Percentiles rank a stretch among this genome's conserved stretches.
These are phyloP conservation scores for Polypterus senegalus DNA, from an alignment of 2,113 vertebrate species.

Conservation along the genomic window DNA sequence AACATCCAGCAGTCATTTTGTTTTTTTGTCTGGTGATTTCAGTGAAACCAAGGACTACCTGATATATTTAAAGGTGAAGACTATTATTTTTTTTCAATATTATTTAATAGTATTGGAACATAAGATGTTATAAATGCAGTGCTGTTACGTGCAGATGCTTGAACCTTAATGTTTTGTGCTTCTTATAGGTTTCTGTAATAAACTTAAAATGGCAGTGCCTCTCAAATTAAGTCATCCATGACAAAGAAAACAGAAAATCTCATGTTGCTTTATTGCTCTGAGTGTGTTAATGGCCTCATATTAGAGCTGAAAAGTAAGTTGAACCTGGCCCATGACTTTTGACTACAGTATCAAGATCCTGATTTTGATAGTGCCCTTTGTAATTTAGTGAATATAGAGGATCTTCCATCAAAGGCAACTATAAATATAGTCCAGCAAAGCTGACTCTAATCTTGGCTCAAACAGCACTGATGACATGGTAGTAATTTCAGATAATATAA, in stretches of 20 bases:
- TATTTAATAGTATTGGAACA: too few relatives aligned
- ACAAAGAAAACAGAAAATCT: conserved; percentile 11
- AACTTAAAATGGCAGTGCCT: conserved; percentile 10
- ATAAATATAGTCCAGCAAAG: conserved; percentile 5
- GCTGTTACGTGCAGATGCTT: too few relatives aligned
- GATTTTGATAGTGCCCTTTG: not conserved
- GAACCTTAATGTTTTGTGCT: too few relatives aligned
- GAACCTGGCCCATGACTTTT: not conserved
- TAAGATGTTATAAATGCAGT: too few relatives aligned
- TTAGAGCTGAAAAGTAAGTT: conserved; percentile 9
- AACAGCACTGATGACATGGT: conserved; percentile 19
- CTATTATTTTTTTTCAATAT: too few relatives aligned
- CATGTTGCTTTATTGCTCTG: conserved; percentile 3
- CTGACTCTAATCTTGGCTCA: too few relatives aligned
- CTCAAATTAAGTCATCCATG: conserved; percentile 4
- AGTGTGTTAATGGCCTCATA: conserved; percentile 14
- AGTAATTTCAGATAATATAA: conserved; percentile 19
- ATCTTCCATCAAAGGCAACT: conserved; percentile 19
- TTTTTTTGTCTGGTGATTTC: too few relatives aligned
- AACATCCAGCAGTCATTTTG: not conserved
- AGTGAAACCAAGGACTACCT: too few relatives aligned
- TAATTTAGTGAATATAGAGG: conserved; percentile 18
- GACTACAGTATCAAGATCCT: too few relatives aligned
- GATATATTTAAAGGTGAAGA: too few relatives aligned
- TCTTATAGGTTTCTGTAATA: not conserved